Conservation (phyloP, 2,113 vertebrate genomes). For the Eulacestoma nigropectus region DNA sequence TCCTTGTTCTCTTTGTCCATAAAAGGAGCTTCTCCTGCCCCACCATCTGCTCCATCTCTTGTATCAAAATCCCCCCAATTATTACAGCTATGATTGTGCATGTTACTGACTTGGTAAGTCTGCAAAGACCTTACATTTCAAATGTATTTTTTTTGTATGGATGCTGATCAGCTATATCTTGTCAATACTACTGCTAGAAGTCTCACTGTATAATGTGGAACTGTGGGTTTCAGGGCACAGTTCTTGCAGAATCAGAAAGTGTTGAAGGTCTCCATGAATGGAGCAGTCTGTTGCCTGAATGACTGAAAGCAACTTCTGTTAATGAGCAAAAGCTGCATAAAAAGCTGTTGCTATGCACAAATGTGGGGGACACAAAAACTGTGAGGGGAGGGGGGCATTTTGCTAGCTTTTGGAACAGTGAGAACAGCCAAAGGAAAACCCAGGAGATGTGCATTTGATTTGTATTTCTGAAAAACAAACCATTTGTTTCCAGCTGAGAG, state of each 20-base stretch:
- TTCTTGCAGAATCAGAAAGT: background rate
- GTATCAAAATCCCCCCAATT: background rate
- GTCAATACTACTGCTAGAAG: background rate
- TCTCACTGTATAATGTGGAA: background rate
- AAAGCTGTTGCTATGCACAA: background rate
- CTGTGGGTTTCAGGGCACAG: background rate
- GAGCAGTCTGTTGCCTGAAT: background rate
- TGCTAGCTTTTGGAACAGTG: background rate
- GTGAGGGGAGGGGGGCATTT: background rate
- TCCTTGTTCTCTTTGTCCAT: background rate
- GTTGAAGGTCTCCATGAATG: background rate
- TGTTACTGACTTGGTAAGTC: background rate
- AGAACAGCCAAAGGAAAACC: background rate
- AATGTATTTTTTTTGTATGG: background rate
- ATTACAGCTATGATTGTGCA: background rate
- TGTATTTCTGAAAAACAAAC: background rate
- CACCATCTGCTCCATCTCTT: background rate
- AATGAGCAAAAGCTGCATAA: background rate
- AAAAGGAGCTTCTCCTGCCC: background rate
- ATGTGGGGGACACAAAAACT: background rate
- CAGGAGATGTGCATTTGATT: background rate
- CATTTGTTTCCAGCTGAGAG: background rate
- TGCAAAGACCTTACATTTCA: background rate
- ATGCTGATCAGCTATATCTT: background rate
- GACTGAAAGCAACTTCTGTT: background rate